Evolutionary conservation across 2,888 invertebrate species (phyloP).

Genomic region (Papilio demoleus): DNA sequence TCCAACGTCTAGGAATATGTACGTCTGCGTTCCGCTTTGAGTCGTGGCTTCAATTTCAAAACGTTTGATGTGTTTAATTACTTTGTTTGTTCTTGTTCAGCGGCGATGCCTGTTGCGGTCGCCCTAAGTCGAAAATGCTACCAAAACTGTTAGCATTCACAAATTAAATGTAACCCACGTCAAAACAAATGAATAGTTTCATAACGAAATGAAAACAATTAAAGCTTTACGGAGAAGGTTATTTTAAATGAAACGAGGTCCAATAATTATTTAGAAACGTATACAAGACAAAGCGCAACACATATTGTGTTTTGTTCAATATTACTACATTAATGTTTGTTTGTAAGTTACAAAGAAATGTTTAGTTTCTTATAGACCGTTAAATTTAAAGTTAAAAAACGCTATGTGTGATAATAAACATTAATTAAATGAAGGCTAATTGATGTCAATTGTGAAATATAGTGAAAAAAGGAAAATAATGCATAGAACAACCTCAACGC

Average conservation of each 20-base stretch:
- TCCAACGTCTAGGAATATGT: conserved; percentile 86
- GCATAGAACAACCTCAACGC: background rate
- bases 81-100: conserved; percentile 81
- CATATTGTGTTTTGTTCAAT: too few relatives aligned
- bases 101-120: conserved; percentile 75
- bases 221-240: conserved; percentile 51
- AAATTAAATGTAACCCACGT: conserved; percentile 82
- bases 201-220: conserved; percentile 75
- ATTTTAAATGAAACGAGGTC: conserved; percentile 27
- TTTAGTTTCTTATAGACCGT: too few relatives aligned
- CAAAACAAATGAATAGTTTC: conserved; percentile 78
- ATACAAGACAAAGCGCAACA: background rate
- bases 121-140: conserved; percentile 75
- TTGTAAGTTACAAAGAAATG: too few relatives aligned
- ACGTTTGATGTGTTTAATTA: conserved; percentile 83
- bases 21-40: conserved; percentile 72
- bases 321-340: too few relatives aligned
- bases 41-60: conserved; percentile 74
- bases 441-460: background rate
- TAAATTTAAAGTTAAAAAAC: too few relatives aligned
- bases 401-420: too few relatives aligned
- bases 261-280: conserved; percentile 40
- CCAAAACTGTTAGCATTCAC: conserved; percentile 76
- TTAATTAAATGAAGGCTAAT: too few relatives aligned
- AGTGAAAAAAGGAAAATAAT: background rate